Evolutionary conservation across 1,140 invertebrate species (phyloP).

Genomic region (Halictus rubicundus): DNA sequence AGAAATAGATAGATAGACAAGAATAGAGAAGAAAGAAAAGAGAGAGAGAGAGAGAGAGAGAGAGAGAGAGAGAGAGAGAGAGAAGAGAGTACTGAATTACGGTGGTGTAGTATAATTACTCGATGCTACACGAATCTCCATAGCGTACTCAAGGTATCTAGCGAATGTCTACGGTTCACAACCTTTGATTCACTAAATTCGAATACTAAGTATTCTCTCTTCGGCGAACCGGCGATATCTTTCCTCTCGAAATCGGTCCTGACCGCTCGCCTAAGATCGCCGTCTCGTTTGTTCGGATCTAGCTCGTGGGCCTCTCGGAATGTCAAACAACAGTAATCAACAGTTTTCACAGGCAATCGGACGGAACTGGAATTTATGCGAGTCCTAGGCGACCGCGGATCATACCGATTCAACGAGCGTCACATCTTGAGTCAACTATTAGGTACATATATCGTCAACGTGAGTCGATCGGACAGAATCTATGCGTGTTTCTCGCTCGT

Average conservation of each 20-base stretch:
- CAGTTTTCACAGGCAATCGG: too few species aligned
- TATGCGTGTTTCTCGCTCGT: background rate
- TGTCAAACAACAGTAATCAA: too few species aligned
- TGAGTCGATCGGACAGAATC: background rate
- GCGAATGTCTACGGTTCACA: slow-evolving; percentile 56
- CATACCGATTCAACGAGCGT: slow-evolving; percentile 15
- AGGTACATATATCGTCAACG: background rate
- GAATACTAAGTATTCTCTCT: slow-evolving; percentile 38
- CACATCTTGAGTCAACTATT: slow-evolving; percentile 1
- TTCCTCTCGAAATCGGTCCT: slow-evolving; percentile 25
- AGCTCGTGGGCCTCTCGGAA: too few species aligned
- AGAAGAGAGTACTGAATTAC: background rate
- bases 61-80: background rate
- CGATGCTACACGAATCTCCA: slow-evolving; percentile 58
- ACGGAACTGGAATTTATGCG: background rate
- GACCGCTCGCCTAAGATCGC: slow-evolving; percentile 34
- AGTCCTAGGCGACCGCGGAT: slow-evolving; percentile 24
- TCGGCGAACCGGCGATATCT: slow-evolving; percentile 26
- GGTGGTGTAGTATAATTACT: slow-evolving; percentile 16
- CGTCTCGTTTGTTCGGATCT: slow-evolving; percentile 6
- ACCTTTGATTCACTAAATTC: slow-evolving; percentile 57
- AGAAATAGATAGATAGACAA: too few species aligned
- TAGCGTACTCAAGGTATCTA: slow-evolving; percentile 65
- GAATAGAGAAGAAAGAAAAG: too few species aligned
- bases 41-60: too few species aligned